A percentile compares a stretch with the other conserved stretches of the same genome.
phyloP scores from a whole-genome alignment of 2,888 invertebrate species.

The Iselma pallidipennis region DNA sequence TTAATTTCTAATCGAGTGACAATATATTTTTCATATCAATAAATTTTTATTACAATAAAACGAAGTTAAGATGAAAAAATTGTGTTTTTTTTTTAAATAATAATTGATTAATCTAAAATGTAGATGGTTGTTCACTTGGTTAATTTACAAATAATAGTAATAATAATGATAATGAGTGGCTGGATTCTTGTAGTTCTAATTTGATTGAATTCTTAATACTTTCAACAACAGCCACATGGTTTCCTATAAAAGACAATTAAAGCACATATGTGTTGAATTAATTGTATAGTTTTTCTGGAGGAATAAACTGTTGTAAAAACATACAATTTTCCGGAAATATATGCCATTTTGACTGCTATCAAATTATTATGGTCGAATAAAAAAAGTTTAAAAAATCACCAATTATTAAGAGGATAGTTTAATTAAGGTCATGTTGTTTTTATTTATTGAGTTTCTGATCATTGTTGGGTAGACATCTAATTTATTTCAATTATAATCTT shows the following conservation, averaged over 20 bases:
- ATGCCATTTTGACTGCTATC: not conserved
- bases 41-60: not conserved
- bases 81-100: too few relatives aligned
- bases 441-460: not conserved
- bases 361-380: not conserved
- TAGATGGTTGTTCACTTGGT: too few relatives aligned
- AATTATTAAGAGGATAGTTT: not conserved
- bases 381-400: too few relatives aligned
- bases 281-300: not conserved
- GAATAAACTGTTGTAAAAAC: not conserved
- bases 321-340: not conserved
- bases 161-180: too few relatives aligned
- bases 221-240: not conserved
- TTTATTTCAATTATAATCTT: not conserved
- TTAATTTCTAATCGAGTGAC: constrained; percentile 3
- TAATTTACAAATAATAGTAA: too few relatives aligned
- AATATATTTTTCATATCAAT: constrained; percentile 2
- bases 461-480: not conserved
- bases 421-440: not conserved
- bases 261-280: not conserved
- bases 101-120: too few relatives aligned
- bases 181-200: too few relatives aligned
- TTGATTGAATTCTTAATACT: not conserved
- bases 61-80: too few relatives aligned
- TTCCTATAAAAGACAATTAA: not conserved